Base-by-base conservation (phyloP, 2,888 invertebrate genomes). In the Pristionchus exspectatus region DNA sequence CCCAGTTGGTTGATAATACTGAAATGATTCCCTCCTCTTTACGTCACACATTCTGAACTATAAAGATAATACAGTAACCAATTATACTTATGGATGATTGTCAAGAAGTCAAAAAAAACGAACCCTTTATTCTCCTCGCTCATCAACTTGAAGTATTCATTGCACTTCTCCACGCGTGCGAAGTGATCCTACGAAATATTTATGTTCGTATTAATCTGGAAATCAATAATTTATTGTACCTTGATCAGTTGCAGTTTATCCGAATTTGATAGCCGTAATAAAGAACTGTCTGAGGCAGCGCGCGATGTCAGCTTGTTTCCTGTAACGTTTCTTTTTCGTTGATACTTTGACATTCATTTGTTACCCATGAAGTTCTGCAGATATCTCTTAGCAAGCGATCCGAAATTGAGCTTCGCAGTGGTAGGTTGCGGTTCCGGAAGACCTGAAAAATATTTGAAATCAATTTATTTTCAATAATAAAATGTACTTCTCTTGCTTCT, bases 131-230 rank as follows among this genome's bases (percentile, higher is more conserved):
- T 92, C 88, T 93, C 93, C 24, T 92, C 92, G 87, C 91, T 92
- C 91, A 92, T 92, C 87, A 92, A 24, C 72, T 93, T 93, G 90
- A 92, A 92, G 90, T 93, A 93, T 10, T 91, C 90, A 83, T 93
- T 93, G 88, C 93, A 93, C 72, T 92, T 91, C 56, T 93, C 92
- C 16, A 92, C 92, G 44, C 89, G 89, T 5, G 88, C 89, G 38
- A 92, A 92, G 81, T 92, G 90, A 18, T 91, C 90, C 63, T 91
- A 63, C 5, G n/a, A 21, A 63, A 50, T 50, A 1, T 7, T 50
- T 10, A 3, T 56, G 4, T 33, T 18, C 0, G 59, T 59, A 18
- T n/a, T 74, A 12, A 54, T 83, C 83, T n/a, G 16, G 16, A 18
- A 30, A 21, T 33, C 2, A 30, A 16, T 30, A 54, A 63, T 90